These are phyloP conservation scores for Caenorhabditis zanzibari DNA, from an alignment of 2,888 invertebrate genomes.

Conservation along the genomic window DNA sequence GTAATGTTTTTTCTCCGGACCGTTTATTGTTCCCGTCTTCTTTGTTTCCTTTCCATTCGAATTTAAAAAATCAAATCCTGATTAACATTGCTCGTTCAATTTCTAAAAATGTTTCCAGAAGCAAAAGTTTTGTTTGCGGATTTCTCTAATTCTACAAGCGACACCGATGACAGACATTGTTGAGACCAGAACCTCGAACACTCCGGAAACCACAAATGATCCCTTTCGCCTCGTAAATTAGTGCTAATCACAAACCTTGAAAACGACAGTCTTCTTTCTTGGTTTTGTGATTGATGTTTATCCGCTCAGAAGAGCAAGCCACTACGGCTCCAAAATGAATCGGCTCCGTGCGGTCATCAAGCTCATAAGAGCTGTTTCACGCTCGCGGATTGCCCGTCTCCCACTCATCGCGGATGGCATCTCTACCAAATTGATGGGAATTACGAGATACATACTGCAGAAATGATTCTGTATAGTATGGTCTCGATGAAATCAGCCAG, in stretches of 20 bases:
- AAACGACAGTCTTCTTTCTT: no score
- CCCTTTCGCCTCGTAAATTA: no score
- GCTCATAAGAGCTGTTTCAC: conserved; percentile 62
- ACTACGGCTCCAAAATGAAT: conserved; percentile 66
- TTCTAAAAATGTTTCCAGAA: no score
- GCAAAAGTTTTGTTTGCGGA: no score
- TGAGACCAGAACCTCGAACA: no score
- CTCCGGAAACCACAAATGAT: no score
- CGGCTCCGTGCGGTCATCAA: conserved; percentile 65
- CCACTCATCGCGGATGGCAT: conserved; percentile 68
- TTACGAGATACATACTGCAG: conserved; percentile 74
- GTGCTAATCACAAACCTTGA: no score
- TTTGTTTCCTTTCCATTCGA: conserved; percentile 1
- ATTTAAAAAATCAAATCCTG: background rate
- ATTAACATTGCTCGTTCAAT: background rate
- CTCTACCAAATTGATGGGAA: conserved; percentile 67
- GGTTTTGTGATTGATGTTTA: background rate
- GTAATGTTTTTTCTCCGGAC: conserved; percentile 22
- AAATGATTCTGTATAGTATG: conserved; percentile 76
- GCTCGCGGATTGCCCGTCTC: conserved; percentile 68
- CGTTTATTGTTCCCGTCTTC: conserved; percentile 4
- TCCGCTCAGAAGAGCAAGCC: conserved; percentile 71
- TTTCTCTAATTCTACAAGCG: no score
- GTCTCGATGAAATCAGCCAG: conserved; percentile 46
- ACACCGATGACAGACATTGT: no score